phyloP scores from a whole-genome alignment of 2,797 vertebrate species.

The Scolopax bukidnonensis region DNA sequence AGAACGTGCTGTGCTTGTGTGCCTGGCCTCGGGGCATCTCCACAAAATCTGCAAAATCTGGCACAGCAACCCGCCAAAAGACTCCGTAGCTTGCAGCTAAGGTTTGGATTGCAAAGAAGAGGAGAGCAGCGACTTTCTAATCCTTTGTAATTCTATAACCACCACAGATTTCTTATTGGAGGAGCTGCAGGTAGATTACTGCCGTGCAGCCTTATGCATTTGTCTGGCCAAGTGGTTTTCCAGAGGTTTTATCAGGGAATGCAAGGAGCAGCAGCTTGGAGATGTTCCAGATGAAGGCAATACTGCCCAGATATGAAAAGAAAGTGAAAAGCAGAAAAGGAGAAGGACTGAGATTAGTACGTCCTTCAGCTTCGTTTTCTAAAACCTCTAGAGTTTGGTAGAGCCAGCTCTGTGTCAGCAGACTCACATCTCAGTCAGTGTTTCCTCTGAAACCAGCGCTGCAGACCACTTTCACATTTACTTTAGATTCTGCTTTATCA shows the following conservation, averaged over 20 bases:
- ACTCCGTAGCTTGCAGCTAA: constrained; percentile 5
- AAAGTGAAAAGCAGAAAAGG: constrained; percentile 11
- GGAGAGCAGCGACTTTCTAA: neutral
- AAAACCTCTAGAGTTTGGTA: neutral
- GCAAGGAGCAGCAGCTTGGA: neutral
- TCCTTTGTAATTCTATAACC: neutral
- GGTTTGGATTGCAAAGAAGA: neutral
- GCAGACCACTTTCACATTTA: neutral
- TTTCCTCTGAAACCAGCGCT: neutral
- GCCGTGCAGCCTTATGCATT: neutral
- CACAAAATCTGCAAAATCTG: constrained; percentile 38
- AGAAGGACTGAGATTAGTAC: neutral
- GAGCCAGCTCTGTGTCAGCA: neutral
- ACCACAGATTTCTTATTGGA: neutral
- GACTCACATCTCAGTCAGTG: neutral
- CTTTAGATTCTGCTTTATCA: neutral
- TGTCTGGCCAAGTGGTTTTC: neutral
- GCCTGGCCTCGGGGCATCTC: constrained; percentile 31
- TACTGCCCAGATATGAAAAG: neutral
- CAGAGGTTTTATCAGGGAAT: neutral
- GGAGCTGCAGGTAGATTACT: neutral
- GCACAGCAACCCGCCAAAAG: neutral
- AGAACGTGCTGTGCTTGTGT: constrained; percentile 27
- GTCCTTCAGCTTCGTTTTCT: neutral
- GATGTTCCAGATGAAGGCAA: neutral